Evolutionary conservation across 1,140 invertebrate species (phyloP).

Genomic region (Panagrolaimus sp.): DNA sequence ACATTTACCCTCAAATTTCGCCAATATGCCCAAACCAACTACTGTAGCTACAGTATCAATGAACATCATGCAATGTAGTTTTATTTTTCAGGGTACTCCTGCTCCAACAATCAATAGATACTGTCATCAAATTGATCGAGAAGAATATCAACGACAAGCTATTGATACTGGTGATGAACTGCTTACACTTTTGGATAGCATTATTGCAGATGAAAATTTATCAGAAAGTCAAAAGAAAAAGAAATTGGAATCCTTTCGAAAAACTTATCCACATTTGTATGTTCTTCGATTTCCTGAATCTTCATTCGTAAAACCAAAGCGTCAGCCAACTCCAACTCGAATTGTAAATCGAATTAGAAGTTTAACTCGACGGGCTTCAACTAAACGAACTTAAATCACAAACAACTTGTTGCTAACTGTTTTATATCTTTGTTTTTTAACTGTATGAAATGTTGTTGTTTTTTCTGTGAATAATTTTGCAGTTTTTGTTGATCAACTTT

Average conservation of each 20-base stretch:
- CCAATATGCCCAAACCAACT: too few relatives aligned
- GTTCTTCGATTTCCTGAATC: neutral
- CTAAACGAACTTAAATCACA: neutral
- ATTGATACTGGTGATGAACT: neutral
- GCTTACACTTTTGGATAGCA: neutral
- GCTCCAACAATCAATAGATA: neutral
- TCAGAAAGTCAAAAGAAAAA: neutral
- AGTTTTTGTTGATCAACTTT: neutral
- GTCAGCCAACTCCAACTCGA: neutral
- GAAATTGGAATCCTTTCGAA: neutral
- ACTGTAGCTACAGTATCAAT: too few relatives aligned
- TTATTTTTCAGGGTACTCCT: too few relatives aligned
- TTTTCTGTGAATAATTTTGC: too few relatives aligned
- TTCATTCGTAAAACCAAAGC: neutral
- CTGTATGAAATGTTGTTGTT: too few relatives aligned
- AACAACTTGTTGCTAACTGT: too few relatives aligned
- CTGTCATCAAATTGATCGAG: neutral
- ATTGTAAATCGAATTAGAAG: neutral
- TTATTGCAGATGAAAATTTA: neutral
- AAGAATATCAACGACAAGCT: neutral
- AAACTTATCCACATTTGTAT: neutral
- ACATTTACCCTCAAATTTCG: too few relatives aligned
- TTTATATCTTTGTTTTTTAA: too few relatives aligned
- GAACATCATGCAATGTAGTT: too few relatives aligned
- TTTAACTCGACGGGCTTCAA: neutral